Evolutionary conservation across 2,797 vertebrate genomes (phyloP).

Genomic region (Sphenopsis melanotis): DNA sequence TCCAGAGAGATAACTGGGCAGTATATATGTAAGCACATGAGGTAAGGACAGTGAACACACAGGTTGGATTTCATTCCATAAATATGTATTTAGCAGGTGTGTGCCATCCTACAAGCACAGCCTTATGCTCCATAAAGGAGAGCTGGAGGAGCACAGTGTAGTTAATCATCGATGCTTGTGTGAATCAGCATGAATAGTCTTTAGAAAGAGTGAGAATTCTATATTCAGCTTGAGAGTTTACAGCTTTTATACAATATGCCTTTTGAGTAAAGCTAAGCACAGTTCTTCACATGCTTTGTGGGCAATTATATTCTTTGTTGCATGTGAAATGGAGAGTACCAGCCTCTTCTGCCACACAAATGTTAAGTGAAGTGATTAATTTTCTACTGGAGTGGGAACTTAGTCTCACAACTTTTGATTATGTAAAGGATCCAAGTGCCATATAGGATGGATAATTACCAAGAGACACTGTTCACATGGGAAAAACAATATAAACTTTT

Average conservation of each 20-base stretch:
- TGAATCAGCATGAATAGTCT: not conserved
- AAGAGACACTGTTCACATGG: not conserved
- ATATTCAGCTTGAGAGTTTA: not conserved
- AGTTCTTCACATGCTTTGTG: not conserved
- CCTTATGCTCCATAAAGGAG: not conserved
- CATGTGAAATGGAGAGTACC: not conserved
- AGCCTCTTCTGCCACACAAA: not conserved
- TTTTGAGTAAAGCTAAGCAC: not conserved
- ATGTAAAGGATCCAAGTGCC: not conserved
- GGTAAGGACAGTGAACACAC: not conserved
- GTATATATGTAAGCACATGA: not conserved
- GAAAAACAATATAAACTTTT: not conserved
- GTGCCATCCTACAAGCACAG: not conserved
- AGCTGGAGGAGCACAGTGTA: not conserved
- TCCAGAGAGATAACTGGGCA: not conserved
- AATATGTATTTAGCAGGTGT: not conserved
- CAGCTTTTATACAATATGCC: not conserved
- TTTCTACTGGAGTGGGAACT: not conserved
- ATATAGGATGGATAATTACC: not conserved
- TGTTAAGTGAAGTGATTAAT: not conserved
- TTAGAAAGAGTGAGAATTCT: not conserved
- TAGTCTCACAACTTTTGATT: not conserved
- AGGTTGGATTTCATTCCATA: not conserved
- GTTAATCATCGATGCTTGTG: conserved; percentile 15
- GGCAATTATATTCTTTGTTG: not conserved